These are phyloP conservation scores for Gavia stellata DNA, from an alignment of 2,113 vertebrate genomes.

Conservation along the genomic window DNA sequence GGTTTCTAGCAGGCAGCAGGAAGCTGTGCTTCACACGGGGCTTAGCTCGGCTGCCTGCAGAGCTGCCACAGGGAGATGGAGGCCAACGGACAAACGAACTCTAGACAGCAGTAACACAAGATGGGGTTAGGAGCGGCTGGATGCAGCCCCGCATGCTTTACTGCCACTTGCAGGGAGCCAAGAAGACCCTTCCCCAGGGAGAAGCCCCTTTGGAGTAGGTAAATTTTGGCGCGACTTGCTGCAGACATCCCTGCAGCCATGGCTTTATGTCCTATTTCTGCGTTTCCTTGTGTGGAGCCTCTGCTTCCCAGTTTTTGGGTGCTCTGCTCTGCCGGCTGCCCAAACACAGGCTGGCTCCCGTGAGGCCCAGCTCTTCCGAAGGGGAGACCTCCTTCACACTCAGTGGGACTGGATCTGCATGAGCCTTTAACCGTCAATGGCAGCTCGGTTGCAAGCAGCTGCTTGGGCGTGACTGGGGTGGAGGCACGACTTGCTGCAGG, in stretches of 20 bases:
- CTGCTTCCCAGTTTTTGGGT: background rate
- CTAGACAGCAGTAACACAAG: background rate
- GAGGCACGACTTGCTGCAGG: background rate
- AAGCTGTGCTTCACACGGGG: background rate
- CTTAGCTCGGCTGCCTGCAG: background rate
- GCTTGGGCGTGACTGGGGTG: background rate
- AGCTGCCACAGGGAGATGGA: background rate
- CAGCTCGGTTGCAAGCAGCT: background rate
- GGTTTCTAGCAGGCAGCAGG: background rate
- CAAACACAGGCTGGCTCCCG: background rate
- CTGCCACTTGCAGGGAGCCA: background rate
- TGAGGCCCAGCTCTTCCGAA: background rate
- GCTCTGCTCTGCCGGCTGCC: background rate
- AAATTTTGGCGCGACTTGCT: background rate
- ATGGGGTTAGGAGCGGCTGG: background rate
- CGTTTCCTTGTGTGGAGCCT: background rate
- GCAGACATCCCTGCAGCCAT: background rate
- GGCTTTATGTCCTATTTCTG: background rate
- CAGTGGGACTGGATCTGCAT: background rate
- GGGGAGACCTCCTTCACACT: background rate
- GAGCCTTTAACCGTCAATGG: background rate
- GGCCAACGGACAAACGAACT: rapidly evolving
- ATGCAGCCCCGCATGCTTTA: rapidly evolving
- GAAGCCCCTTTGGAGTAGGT: background rate
- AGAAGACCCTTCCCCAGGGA: background rate